These are phyloP conservation scores for Myiagra hebetior DNA, from an alignment of 2,113 vertebrate genomes.

Conservation along the genomic window DNA sequence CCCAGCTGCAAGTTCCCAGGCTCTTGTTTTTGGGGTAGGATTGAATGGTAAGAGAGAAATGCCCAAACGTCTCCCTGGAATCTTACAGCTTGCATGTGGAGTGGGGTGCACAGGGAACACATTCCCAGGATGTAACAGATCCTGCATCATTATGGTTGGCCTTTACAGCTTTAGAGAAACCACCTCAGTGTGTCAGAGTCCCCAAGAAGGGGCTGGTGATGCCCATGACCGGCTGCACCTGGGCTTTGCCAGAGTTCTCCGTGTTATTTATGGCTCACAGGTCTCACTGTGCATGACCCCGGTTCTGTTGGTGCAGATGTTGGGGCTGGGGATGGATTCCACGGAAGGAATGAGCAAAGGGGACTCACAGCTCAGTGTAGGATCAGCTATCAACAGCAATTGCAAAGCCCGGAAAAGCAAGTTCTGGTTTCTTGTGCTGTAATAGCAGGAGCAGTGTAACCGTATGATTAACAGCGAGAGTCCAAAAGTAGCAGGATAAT, in stretches of 20 bases:
- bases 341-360: neutral
- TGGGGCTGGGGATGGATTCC: neutral
- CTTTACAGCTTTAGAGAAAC: neutral
- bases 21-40: neutral
- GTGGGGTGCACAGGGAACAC: accelerated
- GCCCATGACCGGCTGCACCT: neutral
- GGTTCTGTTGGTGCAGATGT: neutral
- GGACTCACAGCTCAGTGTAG: accelerated
- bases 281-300: neutral
- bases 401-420: neutral
- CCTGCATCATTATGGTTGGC: neutral
- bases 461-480: neutral
- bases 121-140: neutral
- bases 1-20: neutral
- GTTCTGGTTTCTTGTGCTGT: neutral
- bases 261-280: neutral
- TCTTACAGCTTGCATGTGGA: neutral
- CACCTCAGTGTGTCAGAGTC: neutral
- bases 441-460: neutral
- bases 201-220: neutral
- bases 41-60: neutral
- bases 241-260: neutral
- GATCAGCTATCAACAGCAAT: neutral
- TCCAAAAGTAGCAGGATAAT: neutral
- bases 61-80: neutral